A percentile compares a stretch with the other conserved stretches of the same genome.
phyloP scores from a whole-genome alignment of 2,797 vertebrate species.

The Spheniscus humboldti region DNA sequence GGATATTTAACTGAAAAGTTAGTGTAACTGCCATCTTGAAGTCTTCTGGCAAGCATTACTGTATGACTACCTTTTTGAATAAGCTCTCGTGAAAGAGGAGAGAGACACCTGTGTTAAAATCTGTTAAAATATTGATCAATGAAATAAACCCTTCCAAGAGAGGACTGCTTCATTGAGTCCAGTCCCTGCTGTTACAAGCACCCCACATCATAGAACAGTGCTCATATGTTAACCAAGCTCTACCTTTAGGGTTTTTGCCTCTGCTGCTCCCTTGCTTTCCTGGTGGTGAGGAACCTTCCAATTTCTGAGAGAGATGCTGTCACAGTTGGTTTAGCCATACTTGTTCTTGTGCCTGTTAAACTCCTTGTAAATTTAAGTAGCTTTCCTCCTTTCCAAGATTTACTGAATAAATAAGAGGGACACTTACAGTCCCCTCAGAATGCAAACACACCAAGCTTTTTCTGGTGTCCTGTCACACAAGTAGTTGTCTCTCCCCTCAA shows the following conservation, averaged over 20 bases:
- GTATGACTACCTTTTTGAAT: not conserved
- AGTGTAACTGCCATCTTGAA: not conserved
- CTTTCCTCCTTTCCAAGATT: not conserved
- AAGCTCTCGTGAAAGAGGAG: not conserved
- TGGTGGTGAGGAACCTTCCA: not conserved
- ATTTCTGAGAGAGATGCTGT: not conserved
- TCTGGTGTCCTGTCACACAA: not conserved
- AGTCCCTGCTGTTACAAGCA: not conserved
- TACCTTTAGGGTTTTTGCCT: not conserved
- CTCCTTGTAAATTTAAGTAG: not conserved
- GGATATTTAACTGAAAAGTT: not conserved
- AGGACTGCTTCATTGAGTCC: not conserved
- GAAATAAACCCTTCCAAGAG: not conserved
- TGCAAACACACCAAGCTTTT: not conserved
- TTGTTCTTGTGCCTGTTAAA: not conserved
- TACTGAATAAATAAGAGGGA: not conserved
- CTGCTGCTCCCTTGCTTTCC: not conserved
- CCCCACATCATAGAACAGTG: not conserved
- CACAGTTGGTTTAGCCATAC: not conserved
- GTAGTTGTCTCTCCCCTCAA: not conserved
- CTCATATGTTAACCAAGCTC: not conserved
- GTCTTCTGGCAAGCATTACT: not conserved
- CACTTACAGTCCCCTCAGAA: not conserved
- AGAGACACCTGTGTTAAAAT: not conserved
- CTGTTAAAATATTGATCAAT: not conserved